These are phyloP conservation scores for Drosophila ambigua DNA, from an alignment of 1,140 invertebrate species.

Conservation along the genomic window DNA sequence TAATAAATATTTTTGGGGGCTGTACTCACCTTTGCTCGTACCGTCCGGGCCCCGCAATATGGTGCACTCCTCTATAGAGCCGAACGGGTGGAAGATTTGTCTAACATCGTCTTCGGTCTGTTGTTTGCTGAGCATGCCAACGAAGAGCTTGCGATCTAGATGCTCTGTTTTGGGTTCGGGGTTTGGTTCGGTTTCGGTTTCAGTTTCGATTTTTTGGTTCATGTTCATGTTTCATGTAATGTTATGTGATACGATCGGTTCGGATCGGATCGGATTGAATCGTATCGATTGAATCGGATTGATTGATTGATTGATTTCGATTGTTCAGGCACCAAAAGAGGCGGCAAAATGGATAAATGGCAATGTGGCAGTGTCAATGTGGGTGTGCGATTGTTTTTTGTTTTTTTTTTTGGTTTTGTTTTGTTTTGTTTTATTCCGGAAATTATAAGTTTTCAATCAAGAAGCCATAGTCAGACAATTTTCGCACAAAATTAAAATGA, in stretches of 20 bases:
- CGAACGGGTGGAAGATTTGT: slow-evolving; percentile 97
- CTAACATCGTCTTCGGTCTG: slow-evolving; percentile 99
- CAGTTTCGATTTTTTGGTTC: background rate
- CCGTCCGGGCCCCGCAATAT: slow-evolving; percentile 98
- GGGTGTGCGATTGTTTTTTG: slow-evolving; percentile 8
- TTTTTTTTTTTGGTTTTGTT: background rate
- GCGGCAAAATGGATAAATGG: slow-evolving; percentile 80
- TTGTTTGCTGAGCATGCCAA: slow-evolving; percentile 99
- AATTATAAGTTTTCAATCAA: slow-evolving; percentile 52
- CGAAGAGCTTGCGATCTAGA: slow-evolving; percentile 98
- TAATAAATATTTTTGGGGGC: slow-evolving; percentile 1
- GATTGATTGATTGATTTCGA: slow-evolving; percentile 30
- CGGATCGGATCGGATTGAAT: slow-evolving; percentile 5
- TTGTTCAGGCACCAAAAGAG: slow-evolving; percentile 68
- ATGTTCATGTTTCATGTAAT: slow-evolving; percentile 37
- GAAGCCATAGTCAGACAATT: slow-evolving; percentile 71
- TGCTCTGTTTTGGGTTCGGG: slow-evolving; percentile 72
- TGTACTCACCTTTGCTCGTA: slow-evolving; percentile 95
- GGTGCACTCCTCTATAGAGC: slow-evolving; percentile 99
- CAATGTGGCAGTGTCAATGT: slow-evolving; percentile 57
- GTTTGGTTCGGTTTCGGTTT: slow-evolving; percentile 7
- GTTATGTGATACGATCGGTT: slow-evolving; percentile 32
- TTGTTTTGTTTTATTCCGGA: background rate
- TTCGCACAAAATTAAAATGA: slow-evolving; percentile 52
- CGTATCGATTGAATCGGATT: slow-evolving; percentile 31